These are phyloP conservation scores for Candidula unifasciata DNA, from an alignment of 2,888 invertebrate species.

Conservation along the genomic window DNA sequence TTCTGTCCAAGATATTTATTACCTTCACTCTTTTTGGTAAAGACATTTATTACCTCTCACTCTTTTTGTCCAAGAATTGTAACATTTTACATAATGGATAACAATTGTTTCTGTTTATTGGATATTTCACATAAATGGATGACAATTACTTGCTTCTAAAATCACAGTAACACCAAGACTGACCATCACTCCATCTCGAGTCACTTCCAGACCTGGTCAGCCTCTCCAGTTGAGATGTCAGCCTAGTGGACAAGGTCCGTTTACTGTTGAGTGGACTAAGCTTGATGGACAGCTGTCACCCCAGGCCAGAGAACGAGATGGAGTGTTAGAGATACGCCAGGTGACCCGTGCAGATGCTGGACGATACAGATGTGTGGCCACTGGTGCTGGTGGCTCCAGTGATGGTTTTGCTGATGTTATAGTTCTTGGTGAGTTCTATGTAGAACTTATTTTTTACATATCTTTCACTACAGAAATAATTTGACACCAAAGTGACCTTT, in stretches of 20 bases:
- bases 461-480: no score
- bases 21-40: no score
- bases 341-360: slow-evolving; percentile 89
- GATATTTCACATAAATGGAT: neutral
- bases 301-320: slow-evolving; percentile 82
- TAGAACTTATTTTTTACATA: no score
- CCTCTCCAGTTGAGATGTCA: slow-evolving; percentile 86
- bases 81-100: neutral
- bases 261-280: slow-evolving; percentile 85
- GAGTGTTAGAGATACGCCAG: slow-evolving; percentile 81
- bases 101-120: no score
- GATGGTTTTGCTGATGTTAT: slow-evolving; percentile 81
- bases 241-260: slow-evolving; percentile 85
- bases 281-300: slow-evolving; percentile 83
- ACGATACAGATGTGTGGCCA: slow-evolving; percentile 87
- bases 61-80: neutral
- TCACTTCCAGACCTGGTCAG: slow-evolving; percentile 87
- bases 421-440: neutral
- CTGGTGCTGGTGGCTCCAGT: slow-evolving; percentile 85
- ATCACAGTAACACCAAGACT: slow-evolving; percentile 83
- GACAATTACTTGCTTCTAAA: neutral
- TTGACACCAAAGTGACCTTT: no score
- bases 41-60: neutral
- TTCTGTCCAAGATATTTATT: neutral
- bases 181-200: slow-evolving; percentile 84